These are phyloP conservation scores for Dissostichus mawsoni DNA, from an alignment of 2,113 vertebrate species.

Conservation along the genomic window DNA sequence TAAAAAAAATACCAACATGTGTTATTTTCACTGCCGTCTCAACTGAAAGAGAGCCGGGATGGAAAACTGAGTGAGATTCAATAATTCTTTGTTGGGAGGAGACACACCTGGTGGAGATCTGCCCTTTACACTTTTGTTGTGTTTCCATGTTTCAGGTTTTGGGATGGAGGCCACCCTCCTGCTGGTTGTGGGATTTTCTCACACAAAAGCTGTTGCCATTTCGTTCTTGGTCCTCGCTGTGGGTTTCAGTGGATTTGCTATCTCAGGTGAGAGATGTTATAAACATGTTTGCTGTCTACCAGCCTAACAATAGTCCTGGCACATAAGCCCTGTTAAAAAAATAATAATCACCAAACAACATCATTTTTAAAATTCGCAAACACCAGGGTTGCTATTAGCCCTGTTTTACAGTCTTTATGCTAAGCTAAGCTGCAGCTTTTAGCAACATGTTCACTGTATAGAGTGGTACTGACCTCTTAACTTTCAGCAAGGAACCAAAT, in stretches of 20 bases:
- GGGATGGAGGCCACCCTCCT: constrained; percentile 94
- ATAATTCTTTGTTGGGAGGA: too few relatives aligned
- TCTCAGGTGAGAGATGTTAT: constrained; percentile 85
- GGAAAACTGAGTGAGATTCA: too few relatives aligned
- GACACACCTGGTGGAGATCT: too few relatives aligned
- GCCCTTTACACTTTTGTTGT: background rate
- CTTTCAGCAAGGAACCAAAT: background rate
- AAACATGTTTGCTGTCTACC: background rate
- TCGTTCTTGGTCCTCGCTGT: constrained; percentile 92
- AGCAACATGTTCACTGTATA: background rate
- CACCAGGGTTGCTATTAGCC: background rate
- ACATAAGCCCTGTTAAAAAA: background rate
- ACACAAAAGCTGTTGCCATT: constrained; percentile 91
- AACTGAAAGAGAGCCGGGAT: too few relatives aligned
- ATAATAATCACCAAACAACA: background rate
- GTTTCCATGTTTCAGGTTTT: constrained; percentile 83
- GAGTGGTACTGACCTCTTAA: background rate
- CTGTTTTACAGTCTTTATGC: background rate
- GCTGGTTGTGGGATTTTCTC: constrained; percentile 92
- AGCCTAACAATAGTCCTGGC: background rate
- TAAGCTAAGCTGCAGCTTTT: background rate
- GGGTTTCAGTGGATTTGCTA: constrained; percentile 94
- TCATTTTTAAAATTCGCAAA: background rate
- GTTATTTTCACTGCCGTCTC: too few relatives aligned
- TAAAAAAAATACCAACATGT: too few relatives aligned